Evolutionary conservation across 2,113 vertebrate species (phyloP).

Genomic region (Paramisgurnus dabryanus): DNA sequence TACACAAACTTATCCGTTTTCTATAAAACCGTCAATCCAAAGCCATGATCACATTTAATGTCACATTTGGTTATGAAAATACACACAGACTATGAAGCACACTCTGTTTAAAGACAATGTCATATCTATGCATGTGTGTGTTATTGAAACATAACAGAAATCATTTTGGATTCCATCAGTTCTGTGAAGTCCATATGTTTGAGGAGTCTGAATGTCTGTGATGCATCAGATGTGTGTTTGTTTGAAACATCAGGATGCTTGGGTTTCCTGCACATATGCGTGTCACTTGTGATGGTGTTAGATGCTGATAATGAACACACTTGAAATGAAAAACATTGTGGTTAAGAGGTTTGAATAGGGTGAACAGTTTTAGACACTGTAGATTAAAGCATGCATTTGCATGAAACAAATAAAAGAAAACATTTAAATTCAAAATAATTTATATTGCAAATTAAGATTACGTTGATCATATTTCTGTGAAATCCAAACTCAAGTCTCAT

Average conservation of each 20-base stretch:
- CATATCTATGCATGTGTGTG: neutral
- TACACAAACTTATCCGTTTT: neutral
- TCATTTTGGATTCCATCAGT: neutral
- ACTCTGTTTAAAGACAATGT: too few relatives aligned
- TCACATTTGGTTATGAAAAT: neutral
- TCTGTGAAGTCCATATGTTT: slow-evolving; percentile 18
- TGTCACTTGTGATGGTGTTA: slow-evolving; percentile 14
- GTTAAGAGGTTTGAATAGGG: too few relatives aligned
- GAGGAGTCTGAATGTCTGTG: slow-evolving; percentile 25
- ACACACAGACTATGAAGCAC: neutral
- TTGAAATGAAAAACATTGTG: neutral
- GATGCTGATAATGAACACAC: neutral
- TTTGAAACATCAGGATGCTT: slow-evolving; percentile 9
- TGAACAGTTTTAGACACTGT: too few relatives aligned
- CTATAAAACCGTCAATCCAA: neutral
- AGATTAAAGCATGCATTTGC: too few relatives aligned
- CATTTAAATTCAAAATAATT: too few relatives aligned
- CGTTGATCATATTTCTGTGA: too few relatives aligned
- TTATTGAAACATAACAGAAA: neutral
- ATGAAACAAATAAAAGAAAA: too few relatives aligned
- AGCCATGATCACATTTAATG: neutral
- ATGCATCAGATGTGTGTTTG: slow-evolving; percentile 2
- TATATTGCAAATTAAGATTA: too few relatives aligned
- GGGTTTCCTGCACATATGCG: slow-evolving; percentile 12
- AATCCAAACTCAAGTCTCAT: too few relatives aligned